A percentile compares a stretch with the other conserved stretches of the same genome.
These are phyloP conservation scores for Trinorchestia longiramus DNA, from an alignment of 1,140 invertebrate genomes.

Conservation along the genomic window DNA sequence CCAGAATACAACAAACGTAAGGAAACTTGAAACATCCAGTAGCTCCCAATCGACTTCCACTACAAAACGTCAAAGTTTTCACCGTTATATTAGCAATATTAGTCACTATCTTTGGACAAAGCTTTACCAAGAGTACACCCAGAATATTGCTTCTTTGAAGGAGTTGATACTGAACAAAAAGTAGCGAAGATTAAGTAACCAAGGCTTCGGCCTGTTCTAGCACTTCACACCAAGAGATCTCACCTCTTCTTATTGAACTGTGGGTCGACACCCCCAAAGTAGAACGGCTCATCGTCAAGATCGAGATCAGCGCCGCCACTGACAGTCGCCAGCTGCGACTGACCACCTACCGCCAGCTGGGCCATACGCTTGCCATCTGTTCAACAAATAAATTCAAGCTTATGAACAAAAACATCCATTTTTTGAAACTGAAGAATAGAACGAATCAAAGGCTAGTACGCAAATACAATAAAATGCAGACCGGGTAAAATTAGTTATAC, in stretches of 20 bases:
- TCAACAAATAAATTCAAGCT: background rate
- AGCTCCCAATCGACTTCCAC: too few species aligned
- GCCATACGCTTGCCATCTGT: slow-evolving; percentile 67
- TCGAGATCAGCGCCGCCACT: slow-evolving; percentile 78
- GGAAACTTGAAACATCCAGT: too few species aligned
- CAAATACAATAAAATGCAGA: too few species aligned
- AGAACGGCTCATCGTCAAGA: slow-evolving; percentile 71
- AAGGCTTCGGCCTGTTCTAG: background rate
- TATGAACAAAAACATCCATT: too few species aligned
- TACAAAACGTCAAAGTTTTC: too few species aligned
- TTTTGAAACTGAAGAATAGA: too few species aligned
- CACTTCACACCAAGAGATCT: background rate
- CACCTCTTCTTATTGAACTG: slow-evolving; percentile 71
- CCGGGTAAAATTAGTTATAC: too few species aligned
- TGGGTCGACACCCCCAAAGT: slow-evolving; percentile 85
- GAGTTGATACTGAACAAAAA: background rate
- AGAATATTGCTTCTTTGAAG: background rate
- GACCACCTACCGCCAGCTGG: slow-evolving; percentile 78
- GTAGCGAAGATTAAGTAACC: background rate
- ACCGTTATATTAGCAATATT: too few species aligned
- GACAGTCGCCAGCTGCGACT: slow-evolving; percentile 74
- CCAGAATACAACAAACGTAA: too few species aligned
- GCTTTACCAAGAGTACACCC: background rate
- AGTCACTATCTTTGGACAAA: background rate
- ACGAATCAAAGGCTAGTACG: too few species aligned